These are phyloP conservation scores for Pangasius djambal DNA, from an alignment of 2,797 vertebrate genomes.

Conservation along the genomic window DNA sequence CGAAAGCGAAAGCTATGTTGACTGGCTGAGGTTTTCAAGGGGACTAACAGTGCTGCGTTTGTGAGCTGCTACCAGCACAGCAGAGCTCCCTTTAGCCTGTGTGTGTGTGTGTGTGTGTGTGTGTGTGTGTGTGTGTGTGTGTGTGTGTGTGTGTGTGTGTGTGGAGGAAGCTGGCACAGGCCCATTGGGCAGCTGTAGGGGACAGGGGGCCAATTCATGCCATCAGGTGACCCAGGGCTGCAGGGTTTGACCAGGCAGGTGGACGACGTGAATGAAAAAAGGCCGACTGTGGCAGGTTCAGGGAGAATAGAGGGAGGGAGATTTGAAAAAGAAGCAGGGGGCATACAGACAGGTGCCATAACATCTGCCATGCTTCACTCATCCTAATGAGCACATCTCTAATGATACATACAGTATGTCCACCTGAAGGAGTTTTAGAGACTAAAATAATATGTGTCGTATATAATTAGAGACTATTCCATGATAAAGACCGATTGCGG, in stretches of 20 bases:
- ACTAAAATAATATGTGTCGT: conserved; percentile 10
- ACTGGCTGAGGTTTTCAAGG: conserved; percentile 60
- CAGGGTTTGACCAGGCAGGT: conserved; percentile 61
- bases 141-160: conserved; percentile 51
- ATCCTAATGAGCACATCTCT: conserved; percentile 76
- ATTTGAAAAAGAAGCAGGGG: conserved; percentile 63
- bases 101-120: conserved; percentile 49
- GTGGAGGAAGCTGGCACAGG: conserved; percentile 64
- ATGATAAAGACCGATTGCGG: background rate
- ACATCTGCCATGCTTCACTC: conserved; percentile 80
- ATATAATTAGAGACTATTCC: conserved; percentile 18
- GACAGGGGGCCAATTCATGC: conserved; percentile 75
- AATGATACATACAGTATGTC: conserved; percentile 47
- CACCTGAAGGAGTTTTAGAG: conserved; percentile 38
- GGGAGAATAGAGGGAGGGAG: conserved; percentile 60
- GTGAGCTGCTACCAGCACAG: conserved; percentile 64
- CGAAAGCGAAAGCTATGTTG: conserved; percentile 55
- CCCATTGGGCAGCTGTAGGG: conserved; percentile 75
- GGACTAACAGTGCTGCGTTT: conserved; percentile 63
- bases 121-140: conserved; percentile 32
- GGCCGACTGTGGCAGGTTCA: conserved; percentile 56
- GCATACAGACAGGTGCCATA: conserved; percentile 77
- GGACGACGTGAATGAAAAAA: conserved; percentile 57
- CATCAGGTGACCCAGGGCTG: conserved; percentile 71
- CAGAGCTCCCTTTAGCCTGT: conserved; percentile 62